A percentile compares a stretch with the other conserved stretches of the same genome.
Conservation (phyloP, 1,140 invertebrate genomes). For the Antheraea mylitta region DNA sequence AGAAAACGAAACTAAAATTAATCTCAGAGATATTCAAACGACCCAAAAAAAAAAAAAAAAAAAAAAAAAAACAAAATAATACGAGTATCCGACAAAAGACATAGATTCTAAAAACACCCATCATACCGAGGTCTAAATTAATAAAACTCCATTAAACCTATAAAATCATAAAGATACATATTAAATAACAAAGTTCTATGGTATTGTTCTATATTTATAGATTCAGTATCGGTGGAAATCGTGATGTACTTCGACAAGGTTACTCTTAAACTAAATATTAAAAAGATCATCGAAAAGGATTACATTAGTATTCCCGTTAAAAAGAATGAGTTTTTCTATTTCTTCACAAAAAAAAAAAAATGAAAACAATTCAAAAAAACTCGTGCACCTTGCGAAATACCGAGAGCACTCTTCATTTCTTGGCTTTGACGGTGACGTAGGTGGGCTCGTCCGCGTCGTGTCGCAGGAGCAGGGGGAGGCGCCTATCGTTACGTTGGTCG, state of each 20-base stretch:
- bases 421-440: conserved; percentile 51
- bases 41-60: no score
- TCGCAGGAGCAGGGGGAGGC: conserved; percentile 32
- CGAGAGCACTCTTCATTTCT: conserved; percentile 60
- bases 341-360: neutral
- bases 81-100: neutral
- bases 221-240: conserved; percentile 2
- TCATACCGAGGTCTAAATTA: neutral
- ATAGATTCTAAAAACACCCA: neutral
- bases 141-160: neutral
- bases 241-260: neutral
- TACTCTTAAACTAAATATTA: neutral
- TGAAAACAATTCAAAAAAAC: conserved; percentile 36
- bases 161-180: neutral
- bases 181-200: neutral
- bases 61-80: neutral
- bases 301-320: neutral
- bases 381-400: conserved; percentile 67
- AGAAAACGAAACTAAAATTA: no score
- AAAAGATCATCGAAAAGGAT: neutral
- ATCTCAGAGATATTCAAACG: no score
- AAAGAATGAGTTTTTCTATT: neutral
- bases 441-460: conserved; percentile 34
- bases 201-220: neutral
- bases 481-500: conserved; percentile 27